A percentile compares a stretch with the other conserved stretches of the same genome.
Evolutionary conservation across 2,888 invertebrate genomes (phyloP).

Genomic region (Pharmacophagus antenor): DNA sequence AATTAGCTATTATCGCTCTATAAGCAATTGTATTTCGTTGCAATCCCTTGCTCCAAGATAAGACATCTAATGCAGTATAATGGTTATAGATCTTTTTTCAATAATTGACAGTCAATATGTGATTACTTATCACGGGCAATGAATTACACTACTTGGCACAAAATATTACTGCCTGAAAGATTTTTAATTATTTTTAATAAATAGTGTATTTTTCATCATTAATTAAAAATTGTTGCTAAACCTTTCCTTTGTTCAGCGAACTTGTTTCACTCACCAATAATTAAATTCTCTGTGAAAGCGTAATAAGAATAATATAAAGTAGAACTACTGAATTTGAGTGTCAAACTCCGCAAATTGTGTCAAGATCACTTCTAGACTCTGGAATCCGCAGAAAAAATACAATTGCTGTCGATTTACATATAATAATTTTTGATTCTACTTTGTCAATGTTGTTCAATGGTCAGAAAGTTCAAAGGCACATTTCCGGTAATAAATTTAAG

Average conservation of each 20-base stretch:
- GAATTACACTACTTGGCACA: too few species aligned
- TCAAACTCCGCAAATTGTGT: conserved; percentile 7
- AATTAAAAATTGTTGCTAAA: neutral
- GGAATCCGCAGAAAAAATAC: neutral
- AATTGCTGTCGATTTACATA: neutral
- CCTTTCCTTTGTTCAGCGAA: neutral
- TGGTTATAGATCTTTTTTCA: too few species aligned
- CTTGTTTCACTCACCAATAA: neutral
- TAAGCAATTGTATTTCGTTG: too few species aligned
- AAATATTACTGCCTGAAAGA: too few species aligned
- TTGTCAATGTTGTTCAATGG: neutral
- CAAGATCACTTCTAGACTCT: conserved; percentile 1
- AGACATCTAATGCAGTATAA: too few species aligned
- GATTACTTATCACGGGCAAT: too few species aligned
- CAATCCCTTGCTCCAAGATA: too few species aligned
- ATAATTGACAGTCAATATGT: too few species aligned
- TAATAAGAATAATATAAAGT: neutral
- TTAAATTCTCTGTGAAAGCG: neutral
- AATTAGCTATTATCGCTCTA: too few species aligned
- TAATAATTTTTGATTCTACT: neutral
- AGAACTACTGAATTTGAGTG: neutral
- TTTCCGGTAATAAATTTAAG: neutral
- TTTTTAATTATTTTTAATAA: too few species aligned
- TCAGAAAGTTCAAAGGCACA: neutral
- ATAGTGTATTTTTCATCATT: neutral